Conservation (phyloP, 2,797 vertebrate species). For the Coendou prehensilis region DNA sequence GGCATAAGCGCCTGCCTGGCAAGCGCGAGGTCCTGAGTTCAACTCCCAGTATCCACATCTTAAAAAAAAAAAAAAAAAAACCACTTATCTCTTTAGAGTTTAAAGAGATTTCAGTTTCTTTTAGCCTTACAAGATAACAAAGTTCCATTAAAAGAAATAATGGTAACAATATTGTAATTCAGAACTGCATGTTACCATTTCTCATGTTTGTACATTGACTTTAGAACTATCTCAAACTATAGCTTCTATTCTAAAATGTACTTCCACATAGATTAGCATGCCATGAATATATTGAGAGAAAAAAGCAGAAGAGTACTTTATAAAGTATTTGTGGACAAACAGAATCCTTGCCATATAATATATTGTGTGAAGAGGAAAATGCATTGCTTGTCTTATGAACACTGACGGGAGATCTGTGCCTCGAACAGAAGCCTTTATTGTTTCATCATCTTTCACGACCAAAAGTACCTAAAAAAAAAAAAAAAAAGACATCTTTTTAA, state of each 20-base stretch:
- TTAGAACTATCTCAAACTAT: constrained; percentile 1
- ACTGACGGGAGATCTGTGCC: background rate
- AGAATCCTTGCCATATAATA: background rate
- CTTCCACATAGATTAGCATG: constrained; percentile 37
- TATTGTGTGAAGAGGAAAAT: background rate
- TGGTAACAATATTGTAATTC: constrained; percentile 8
- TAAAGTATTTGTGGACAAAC: constrained; percentile 34
- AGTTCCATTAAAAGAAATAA: constrained; percentile 28
- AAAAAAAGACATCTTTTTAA: background rate
- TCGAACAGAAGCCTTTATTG: constrained; percentile 35
- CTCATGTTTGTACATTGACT: background rate
- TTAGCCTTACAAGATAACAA: background rate
- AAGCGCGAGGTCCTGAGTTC: too few species aligned
- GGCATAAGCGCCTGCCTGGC: too few species aligned
- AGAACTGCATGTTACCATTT: constrained; percentile 7
- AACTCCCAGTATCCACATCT: too few species aligned
- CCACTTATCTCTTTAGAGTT: background rate
- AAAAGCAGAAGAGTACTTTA: background rate
- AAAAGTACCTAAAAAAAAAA: background rate
- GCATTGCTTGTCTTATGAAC: constrained; percentile 29
- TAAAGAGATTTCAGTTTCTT: constrained; percentile 33
- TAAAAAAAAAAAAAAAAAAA: too few species aligned
- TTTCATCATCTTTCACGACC: constrained; percentile 54
- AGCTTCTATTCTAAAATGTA: constrained; percentile 36
- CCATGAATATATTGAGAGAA: constrained; percentile 54